These are phyloP conservation scores for Balanococcus diminutus DNA, from an alignment of 2,888 invertebrate genomes.

Conservation along the genomic window DNA sequence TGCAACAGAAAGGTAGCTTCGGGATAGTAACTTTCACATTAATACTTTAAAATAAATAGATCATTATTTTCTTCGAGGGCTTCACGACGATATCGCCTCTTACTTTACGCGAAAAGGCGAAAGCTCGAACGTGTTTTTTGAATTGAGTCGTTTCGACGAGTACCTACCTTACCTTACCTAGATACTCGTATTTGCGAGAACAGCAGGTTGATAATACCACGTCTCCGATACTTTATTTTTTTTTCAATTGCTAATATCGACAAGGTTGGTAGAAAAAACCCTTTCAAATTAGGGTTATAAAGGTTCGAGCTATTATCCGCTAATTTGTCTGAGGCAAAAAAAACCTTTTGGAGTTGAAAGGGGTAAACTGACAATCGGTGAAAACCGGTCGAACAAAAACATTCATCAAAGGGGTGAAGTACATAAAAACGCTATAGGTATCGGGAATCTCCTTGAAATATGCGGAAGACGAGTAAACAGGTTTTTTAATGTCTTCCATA, in stretches of 20 bases:
- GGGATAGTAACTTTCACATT: conserved; percentile 19
- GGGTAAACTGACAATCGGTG: not conserved
- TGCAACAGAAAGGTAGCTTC: conserved; percentile 30
- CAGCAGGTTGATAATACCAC: not conserved
- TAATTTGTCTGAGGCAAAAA: conserved; percentile 20
- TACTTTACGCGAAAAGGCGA: not conserved
- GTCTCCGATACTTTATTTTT: not conserved
- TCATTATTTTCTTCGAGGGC: conserved; percentile 29
- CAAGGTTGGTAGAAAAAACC: not conserved
- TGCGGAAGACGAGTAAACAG: conserved; percentile 49
- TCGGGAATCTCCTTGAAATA: conserved; percentile 30
- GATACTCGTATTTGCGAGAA: not conserved
- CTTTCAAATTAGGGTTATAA: conserved; percentile 5
- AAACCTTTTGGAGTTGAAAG: not conserved
- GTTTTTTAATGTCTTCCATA: not conserved
- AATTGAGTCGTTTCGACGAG: not conserved
- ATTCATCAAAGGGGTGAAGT: conserved; percentile 37
- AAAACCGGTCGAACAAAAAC: conserved; percentile 10
- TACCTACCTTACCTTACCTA: not conserved
- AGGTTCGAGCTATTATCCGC: conserved; percentile 41
- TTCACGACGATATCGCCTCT: not conserved
- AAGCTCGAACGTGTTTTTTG: not conserved
- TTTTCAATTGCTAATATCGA: not conserved
- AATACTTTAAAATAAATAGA: conserved; percentile 38
- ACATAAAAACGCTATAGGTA: not conserved